A percentile compares a stretch with the other conserved stretches of the same genome.
Conservation (phyloP, 2,888 invertebrate genomes). For the Parnassius mnemosyne region DNA sequence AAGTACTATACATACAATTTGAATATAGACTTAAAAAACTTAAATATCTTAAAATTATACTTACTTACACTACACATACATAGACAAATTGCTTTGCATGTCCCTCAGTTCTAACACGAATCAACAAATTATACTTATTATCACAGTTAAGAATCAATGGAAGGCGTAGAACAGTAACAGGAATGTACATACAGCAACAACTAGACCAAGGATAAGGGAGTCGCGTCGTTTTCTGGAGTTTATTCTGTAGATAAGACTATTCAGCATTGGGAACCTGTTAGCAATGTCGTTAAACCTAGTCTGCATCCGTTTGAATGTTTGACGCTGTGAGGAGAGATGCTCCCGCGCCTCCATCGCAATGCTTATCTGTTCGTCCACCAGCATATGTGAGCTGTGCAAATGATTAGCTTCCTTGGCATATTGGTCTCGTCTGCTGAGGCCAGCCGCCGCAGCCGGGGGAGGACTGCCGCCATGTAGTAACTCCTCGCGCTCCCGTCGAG, state of each 20-base stretch:
- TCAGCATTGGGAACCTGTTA: slow-evolving; percentile 92
- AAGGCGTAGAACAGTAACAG: slow-evolving; percentile 91
- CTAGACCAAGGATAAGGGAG: slow-evolving; percentile 93
- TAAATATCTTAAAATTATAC: slow-evolving; percentile 4
- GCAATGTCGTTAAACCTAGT: slow-evolving; percentile 96
- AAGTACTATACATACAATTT: too few species aligned
- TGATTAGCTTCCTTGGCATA: slow-evolving; percentile 96
- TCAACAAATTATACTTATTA: slow-evolving; percentile 1
- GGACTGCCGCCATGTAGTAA: slow-evolving; percentile 83
- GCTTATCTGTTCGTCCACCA: slow-evolving; percentile 97
- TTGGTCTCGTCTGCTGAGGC: slow-evolving; percentile 93
- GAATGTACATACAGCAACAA: slow-evolving; percentile 94
- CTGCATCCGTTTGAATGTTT: slow-evolving; percentile 93
- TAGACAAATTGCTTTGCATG: slow-evolving; percentile 1
- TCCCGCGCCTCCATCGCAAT: slow-evolving; percentile 99
- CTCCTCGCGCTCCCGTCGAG: slow-evolving; percentile 92
- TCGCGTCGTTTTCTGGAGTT: slow-evolving; percentile 96
- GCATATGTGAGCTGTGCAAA: slow-evolving; percentile 93
- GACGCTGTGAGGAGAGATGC: slow-evolving; percentile 92
- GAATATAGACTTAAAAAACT: neutral
- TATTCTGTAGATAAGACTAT: slow-evolving; percentile 94
- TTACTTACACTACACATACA: slow-evolving; percentile 13
- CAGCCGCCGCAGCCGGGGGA: slow-evolving; percentile 79
- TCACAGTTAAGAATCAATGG: slow-evolving; percentile 68
- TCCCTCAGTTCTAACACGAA: neutral